Evolutionary conservation across 2,797 vertebrate genomes (phyloP), one percentile per base, ranked within the genome.

Genomic region (Discoglossus pictus): DNA sequence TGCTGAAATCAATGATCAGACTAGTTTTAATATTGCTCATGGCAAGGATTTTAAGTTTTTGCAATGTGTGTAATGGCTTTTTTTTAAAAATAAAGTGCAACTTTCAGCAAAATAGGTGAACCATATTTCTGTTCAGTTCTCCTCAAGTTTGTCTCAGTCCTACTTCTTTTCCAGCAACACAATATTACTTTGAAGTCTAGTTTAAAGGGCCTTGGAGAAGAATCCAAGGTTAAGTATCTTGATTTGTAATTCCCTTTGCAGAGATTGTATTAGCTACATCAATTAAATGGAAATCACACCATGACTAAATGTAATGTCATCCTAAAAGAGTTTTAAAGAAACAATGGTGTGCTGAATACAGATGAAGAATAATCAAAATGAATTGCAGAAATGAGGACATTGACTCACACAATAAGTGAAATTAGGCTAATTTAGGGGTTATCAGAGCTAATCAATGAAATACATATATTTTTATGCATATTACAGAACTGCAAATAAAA

Each of bases 211-310:
- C 13, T 21, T n/a, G 38, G 7, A 34, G 51, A 69, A 13, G 17
- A 50, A 23, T 16, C 52, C 52, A 58, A 70, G 68, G 68, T 70
- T 70, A 70, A 70, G 60, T 63, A 50, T 50, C 15, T 21, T 15
- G 18, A 63, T 51, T 43, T 43, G 35, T 31, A 38, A 42, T 35
- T 42, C 43, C 48, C 52, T 34, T 15, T 35, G 60, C 35, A 10
- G 35, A 51, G 68, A 63, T 53, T 24, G 46, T 39, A 56, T 63
- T 35, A 17, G 43, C 34, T 31, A 34, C 60, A 70, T 58, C 68
- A 70, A 63, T 63, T 64, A 63, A 58, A 51, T 43, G 44, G 31
- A 70, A 17, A 43, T 63, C 35, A 38, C 7, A 18, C 52, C 60
- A 35, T 70, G 60, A 70, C 60, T 24, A 40, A 42, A 64, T 50